Evolutionary conservation across 2,797 vertebrate genomes (phyloP).

Genomic region (Poecile montanus): DNA sequence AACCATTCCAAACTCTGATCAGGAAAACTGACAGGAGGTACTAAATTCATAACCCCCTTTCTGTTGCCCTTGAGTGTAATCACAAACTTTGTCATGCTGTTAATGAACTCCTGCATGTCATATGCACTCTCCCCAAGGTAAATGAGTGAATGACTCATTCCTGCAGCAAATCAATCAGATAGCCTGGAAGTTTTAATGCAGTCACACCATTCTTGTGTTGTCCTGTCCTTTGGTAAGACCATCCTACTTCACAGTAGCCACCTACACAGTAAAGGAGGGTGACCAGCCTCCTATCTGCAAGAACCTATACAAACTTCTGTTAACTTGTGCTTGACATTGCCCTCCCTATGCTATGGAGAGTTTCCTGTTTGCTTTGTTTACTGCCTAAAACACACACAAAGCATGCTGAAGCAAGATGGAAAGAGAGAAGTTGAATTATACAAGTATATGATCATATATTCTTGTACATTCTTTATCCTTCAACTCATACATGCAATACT

Average conservation of each 20-base stretch:
- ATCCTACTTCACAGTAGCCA: not conserved
- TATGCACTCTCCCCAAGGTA: not conserved
- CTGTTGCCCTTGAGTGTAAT: not conserved
- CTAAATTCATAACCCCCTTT: not conserved
- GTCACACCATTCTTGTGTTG: not conserved
- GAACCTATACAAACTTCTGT: not conserved
- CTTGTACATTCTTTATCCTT: not conserved
- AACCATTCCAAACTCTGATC: not conserved
- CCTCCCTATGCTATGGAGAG: not conserved
- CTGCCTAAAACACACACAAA: not conserved
- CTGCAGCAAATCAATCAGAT: not conserved
- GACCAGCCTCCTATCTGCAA: not conserved
- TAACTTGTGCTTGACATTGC: not conserved
- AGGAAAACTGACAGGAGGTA: not conserved
- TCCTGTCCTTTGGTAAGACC: not conserved
- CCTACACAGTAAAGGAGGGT: not conserved
- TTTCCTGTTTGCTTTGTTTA: not conserved
- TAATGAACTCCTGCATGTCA: not conserved
- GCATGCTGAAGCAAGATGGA: not conserved
- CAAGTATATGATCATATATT: not conserved
- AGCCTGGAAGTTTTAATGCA: not conserved
- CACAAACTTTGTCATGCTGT: not conserved
- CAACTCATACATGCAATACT: not conserved
- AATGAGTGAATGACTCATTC: not conserved
- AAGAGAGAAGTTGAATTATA: not conserved